phyloP scores from a whole-genome alignment of 2,113 vertebrate genomes.

The Megaptera novaeangliae region DNA sequence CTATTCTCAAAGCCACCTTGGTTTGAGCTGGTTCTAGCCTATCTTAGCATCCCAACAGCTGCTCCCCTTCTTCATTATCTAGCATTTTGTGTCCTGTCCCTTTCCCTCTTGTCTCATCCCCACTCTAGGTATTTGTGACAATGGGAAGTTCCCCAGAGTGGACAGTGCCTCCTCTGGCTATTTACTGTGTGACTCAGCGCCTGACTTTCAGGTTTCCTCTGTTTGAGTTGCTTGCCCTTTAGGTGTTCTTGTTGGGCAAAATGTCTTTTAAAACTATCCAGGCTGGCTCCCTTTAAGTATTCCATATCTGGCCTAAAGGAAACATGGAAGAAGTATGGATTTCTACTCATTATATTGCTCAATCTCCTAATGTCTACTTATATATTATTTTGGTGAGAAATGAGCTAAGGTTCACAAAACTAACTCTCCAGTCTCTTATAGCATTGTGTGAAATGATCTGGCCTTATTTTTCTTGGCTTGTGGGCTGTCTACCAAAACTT shows the following conservation, averaged over 20 bases:
- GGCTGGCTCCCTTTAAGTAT: neutral
- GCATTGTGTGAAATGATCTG: neutral
- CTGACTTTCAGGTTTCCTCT: neutral
- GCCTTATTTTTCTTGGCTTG: slow-evolving; percentile 12
- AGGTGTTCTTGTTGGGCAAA: neutral
- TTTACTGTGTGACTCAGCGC: neutral
- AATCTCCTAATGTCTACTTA: neutral
- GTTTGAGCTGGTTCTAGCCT: neutral
- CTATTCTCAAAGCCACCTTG: neutral
- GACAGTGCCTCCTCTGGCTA: neutral
- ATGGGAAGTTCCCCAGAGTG: neutral
- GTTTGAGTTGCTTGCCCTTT: neutral
- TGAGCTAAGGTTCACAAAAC: neutral
- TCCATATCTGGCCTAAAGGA: neutral
- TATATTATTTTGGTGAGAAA: neutral
- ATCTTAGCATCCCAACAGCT: neutral
- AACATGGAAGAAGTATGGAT: neutral
- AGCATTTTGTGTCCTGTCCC: neutral
- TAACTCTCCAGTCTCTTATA: neutral
- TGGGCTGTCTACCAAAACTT: neutral
- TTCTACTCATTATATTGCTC: neutral
- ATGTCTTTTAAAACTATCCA: neutral
- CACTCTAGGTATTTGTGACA: neutral
- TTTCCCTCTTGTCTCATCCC: neutral
- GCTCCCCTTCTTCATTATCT: neutral